Conservation (phyloP, 2,888 invertebrate genomes). For the Lamproptera curius region DNA sequence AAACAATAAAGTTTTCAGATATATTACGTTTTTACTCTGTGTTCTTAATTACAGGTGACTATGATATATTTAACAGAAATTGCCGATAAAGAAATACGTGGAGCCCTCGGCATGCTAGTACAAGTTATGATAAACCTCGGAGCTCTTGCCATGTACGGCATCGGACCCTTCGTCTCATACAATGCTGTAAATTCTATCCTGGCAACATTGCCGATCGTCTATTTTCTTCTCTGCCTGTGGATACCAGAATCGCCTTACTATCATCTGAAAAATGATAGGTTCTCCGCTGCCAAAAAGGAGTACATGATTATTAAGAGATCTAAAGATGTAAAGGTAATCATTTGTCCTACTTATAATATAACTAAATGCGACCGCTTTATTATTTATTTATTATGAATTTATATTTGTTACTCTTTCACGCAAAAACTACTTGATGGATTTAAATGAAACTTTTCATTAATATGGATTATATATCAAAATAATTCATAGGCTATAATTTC, state of each 20-base stretch:
- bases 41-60: slow-evolving; percentile 54
- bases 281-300: slow-evolving; percentile 63
- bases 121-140: slow-evolving; percentile 72
- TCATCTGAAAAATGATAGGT: slow-evolving; percentile 71
- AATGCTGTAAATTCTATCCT: slow-evolving; percentile 61
- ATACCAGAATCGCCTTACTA: slow-evolving; percentile 82
- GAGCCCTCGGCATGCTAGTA: slow-evolving; percentile 65
- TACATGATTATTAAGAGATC: slow-evolving; percentile 64
- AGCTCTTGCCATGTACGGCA: slow-evolving; percentile 57
- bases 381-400: too few relatives aligned
- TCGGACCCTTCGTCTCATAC: slow-evolving; percentile 72
- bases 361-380: too few relatives aligned
- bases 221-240: slow-evolving; percentile 69
- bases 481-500: too few relatives aligned
- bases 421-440: too few relatives aligned
- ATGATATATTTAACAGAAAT: slow-evolving; percentile 76
- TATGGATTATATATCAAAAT: too few relatives aligned
- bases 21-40: background rate
- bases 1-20: background rate
- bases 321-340: slow-evolving; percentile 54
- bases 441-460: too few relatives aligned
- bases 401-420: too few relatives aligned
- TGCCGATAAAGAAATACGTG: slow-evolving; percentile 71
- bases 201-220: slow-evolving; percentile 63
- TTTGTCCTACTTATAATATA: slow-evolving; percentile 3